Evolutionary conservation across 2,888 invertebrate genomes (phyloP).

Genomic region (Pyrrhosoma nymphula): DNA sequence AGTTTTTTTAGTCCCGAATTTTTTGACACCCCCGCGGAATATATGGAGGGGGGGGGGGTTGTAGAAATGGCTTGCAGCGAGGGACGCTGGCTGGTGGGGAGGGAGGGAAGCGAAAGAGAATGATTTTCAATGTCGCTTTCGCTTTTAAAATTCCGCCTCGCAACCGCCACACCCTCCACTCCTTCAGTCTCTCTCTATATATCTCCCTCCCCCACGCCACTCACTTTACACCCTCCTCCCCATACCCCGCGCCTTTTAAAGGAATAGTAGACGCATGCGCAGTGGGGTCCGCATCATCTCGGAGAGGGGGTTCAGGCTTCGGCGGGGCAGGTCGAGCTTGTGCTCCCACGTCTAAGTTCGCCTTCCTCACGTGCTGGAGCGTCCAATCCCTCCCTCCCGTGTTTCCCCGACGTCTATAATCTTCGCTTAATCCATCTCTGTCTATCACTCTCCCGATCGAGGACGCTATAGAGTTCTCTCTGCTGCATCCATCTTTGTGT

Average conservation of each 20-base stretch:
- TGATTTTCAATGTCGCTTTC: constrained; percentile 9
- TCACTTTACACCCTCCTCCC: not conserved
- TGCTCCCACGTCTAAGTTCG: not conserved
- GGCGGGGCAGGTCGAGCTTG: not conserved
- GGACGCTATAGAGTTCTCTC: too few relatives aligned
- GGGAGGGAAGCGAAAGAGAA: not conserved
- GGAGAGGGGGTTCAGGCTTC: not conserved
- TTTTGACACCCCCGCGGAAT: not conserved
- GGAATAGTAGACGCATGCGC: constrained; percentile 42
- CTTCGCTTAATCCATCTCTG: not conserved
- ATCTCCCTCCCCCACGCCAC: not conserved
- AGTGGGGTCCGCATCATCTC: constrained; percentile 5
- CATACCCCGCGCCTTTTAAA: constrained; percentile 24
- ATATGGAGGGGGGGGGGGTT: too few relatives aligned
- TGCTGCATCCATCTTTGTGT: not conserved
- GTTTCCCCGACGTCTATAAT: not conserved
- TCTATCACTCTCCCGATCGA: not conserved
- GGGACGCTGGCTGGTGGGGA: not conserved
- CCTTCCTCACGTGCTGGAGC: not conserved
- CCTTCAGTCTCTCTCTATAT: not conserved
- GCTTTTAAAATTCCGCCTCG: constrained; percentile 44
- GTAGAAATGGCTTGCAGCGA: too few relatives aligned
- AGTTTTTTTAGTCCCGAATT: not conserved
- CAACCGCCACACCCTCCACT: constrained; percentile 38
- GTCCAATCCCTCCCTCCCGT: not conserved